Evolutionary conservation across 1,140 invertebrate genomes (phyloP), one percentile per base, ranked within the genome.

Genomic region (Rhopalosiphum maidis): DNA sequence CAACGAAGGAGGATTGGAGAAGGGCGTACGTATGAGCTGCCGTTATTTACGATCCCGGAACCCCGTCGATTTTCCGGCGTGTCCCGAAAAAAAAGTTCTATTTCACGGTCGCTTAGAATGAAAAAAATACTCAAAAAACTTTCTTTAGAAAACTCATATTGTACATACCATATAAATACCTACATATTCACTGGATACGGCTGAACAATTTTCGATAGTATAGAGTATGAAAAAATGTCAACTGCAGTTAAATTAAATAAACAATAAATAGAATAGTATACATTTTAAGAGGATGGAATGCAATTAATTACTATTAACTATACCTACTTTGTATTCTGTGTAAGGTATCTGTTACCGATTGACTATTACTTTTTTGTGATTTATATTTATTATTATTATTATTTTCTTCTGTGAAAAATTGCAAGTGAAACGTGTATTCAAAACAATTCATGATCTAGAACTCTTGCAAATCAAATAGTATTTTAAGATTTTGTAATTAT

Each of bases 41-140:
- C 7, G 60, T 91, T 91, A 91, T 91, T 83, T 91, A 83, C 55
- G 68, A 91, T 46, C 43, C n/a, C 21, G 48, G 35, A 89, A 54
- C 48, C 43, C 90, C 90, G 60, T 82, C 46, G 48, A 77, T 91
- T 91, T 68, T 77, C 90, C 60, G 90, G 23, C 35, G 37, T 77
- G 9, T 48, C 43, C 25, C 15, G 15, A 90, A 91, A 54, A 91
- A 68, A 77, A 15, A 55, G 35, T 90, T 91, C 25, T 91, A n/a
- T 68, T 46, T 91, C 55, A 51, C 21, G 35, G 48, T 23, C 35
- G 35, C 41, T 54, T 15, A 15, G 18, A 46, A 87, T 18, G 46
- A 46, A 89, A 89, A 54, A 88, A 54, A n/a, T 51, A 37, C n/a
- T 22, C 3, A 35, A 54, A 88, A 88, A 89, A 35, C n/a, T 37